phyloP scores from a whole-genome alignment of 2,888 invertebrate species.

The Beris chalybata region DNA sequence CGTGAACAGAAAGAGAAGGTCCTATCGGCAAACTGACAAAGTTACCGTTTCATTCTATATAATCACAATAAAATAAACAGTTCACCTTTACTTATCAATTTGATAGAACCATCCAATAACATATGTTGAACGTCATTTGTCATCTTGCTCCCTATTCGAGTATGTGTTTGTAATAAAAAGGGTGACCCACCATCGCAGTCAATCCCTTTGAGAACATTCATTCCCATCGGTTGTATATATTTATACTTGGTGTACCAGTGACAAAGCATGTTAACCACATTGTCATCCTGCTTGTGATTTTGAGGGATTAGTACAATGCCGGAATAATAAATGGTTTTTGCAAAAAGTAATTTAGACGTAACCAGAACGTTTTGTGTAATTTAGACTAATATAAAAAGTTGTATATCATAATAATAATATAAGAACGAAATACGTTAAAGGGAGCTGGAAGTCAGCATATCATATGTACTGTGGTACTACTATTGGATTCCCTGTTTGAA shows the following conservation, averaged over 20 bases:
- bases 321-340: constrained; percentile 40
- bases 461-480: background rate
- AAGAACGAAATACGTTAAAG: constrained; percentile 5
- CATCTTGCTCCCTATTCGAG: constrained; percentile 4
- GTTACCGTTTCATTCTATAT: too few relatives aligned
- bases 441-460: constrained; percentile 15
- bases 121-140: constrained; percentile 29
- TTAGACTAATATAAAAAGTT: constrained; percentile 38
- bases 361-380: constrained; percentile 33
- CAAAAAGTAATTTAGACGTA: constrained; percentile 39
- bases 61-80: constrained; percentile 1
- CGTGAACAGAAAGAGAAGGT: too few relatives aligned
- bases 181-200: constrained; percentile 10
- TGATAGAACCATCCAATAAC: constrained; percentile 27
- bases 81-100: constrained; percentile 9
- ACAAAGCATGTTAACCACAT: constrained; percentile 40
- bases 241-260: constrained; percentile 30
- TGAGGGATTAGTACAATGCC: constrained; percentile 40
- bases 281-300: constrained; percentile 41
- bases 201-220: constrained; percentile 1
- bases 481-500: background rate
- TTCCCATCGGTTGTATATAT: background rate
- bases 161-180: constrained; percentile 3
- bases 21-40: too few relatives aligned
- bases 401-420: constrained; percentile 38